phyloP scores from a whole-genome alignment of 2,888 invertebrate species.

The Acanthosepion pharaonis region DNA sequence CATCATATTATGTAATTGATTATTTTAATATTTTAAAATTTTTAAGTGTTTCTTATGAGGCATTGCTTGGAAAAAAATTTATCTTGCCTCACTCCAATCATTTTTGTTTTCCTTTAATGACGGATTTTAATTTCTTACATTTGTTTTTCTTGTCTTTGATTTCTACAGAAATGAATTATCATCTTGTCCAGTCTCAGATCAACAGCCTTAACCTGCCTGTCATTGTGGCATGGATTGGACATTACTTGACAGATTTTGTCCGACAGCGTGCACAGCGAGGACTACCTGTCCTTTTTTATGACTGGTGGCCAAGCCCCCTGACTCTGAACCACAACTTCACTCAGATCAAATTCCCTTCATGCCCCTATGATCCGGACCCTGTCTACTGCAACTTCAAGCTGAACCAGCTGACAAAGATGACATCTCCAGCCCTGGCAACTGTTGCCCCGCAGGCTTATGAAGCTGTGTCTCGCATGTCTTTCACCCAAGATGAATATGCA shows the following conservation, averaged over 20 bases:
- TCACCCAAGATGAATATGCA: conserved; percentile 78
- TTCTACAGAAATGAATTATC: conserved; percentile 66
- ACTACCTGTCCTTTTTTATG: conserved; percentile 79
- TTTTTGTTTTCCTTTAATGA: background rate
- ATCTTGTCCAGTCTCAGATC: conserved; percentile 77
- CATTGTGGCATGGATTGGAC: conserved; percentile 83
- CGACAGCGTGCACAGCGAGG: conserved; percentile 64
- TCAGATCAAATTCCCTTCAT: conserved; percentile 81
- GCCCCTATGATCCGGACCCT: conserved; percentile 72
- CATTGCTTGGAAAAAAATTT: background rate
- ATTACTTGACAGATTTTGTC: conserved; percentile 76
- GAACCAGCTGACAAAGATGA: conserved; percentile 81
- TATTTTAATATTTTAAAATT: too few relatives aligned
- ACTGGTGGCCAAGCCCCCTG: conserved; percentile 80
- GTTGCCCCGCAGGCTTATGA: conserved; percentile 76
- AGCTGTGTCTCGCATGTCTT: conserved; percentile 73
- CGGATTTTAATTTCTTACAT: background rate
- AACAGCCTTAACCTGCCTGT: conserved; percentile 79
- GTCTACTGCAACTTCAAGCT: conserved; percentile 81
- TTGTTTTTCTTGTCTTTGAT: conserved; percentile 37
- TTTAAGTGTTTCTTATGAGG: too few relatives aligned
- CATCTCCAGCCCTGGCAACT: conserved; percentile 78
- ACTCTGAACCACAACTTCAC: conserved; percentile 76
- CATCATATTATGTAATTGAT: too few relatives aligned
- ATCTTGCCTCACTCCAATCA: background rate